Base-by-base conservation (phyloP, 2,888 invertebrate species). In the Temnothorax unifasciatus region DNA sequence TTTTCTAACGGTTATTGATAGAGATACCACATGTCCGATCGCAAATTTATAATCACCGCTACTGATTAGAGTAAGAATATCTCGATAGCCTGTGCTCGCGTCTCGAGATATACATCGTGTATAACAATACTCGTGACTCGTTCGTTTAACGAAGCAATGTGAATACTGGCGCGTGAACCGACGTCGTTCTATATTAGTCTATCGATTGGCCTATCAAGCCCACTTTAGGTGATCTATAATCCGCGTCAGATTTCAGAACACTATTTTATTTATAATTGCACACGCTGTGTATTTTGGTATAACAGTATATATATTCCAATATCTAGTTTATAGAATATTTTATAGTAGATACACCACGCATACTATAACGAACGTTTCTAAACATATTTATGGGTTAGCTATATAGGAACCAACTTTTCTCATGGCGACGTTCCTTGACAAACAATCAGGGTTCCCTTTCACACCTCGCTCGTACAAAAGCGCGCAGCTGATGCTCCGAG, bases 401-500 rank as follows among this genome's bases (percentile, higher is more conserved):
- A 29, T 57, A 73, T 66, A 85, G 76, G 57, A 83, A 50, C 66
- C 69, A 18, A 52, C 41, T 64, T 69, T 57, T 82, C 44, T 81
- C 18, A 50, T 61, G 38, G 73, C 68, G 77, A 82, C 76, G 64
- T 66, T 68, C 79, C 83, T 82, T 84, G 83, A 85, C 86, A 88
- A 85, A 89, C 83, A 87, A 84, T 83, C 83, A 59, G 52, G 64
- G 74, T 75, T 76, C 18, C 75, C 71, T 85, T 86, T 79, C 57
- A 63, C 44, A 50, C 74, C 21, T 64, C 64, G 47, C 34, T n/a
- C 29, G 8, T 57, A 88, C 79, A 85, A 88, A 76, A 86, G 82
- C 83, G 76, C 66, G 90, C 90, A 89, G 89, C 90, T 89, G 90
- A 88, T 89, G 83, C 82, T 64, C 11, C 52, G 13, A 85, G 87